Percentiles rank a stretch among this genome's conserved stretches.
phyloP scores from a whole-genome alignment of 2,113 vertebrate genomes.

The Cephalopterus ornatus region DNA sequence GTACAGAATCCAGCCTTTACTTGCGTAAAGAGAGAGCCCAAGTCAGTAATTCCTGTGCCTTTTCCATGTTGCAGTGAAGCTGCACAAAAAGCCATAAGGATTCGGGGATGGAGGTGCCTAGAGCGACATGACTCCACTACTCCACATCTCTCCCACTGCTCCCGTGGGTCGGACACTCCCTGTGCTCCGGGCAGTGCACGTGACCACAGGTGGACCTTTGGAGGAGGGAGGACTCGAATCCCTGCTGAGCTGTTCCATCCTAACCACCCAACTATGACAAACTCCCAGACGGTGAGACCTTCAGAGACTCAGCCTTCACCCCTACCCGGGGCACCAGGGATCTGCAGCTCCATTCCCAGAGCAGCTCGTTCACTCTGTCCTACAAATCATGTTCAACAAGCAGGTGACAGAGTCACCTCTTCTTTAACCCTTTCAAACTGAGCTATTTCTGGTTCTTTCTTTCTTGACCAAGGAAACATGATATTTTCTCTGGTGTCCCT shows the following conservation, averaged over 20 bases:
- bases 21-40: background rate
- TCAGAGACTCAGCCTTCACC: background rate
- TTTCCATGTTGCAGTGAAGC: background rate
- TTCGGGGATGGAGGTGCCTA: background rate
- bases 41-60: background rate
- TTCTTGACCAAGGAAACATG: background rate
- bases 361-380: background rate
- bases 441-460: background rate
- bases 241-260: constrained; percentile 20
- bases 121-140: background rate
- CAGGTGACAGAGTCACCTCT: background rate
- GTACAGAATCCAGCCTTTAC: background rate
- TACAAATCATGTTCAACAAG: background rate
- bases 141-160: background rate
- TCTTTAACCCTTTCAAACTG: background rate
- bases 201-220: background rate
- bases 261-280: background rate
- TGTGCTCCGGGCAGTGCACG: background rate
- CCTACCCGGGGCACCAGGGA: background rate
- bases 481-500: background rate
- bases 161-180: background rate
- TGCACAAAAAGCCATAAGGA: background rate
- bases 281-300: constrained; percentile 4
- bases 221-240: background rate
- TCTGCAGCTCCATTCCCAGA: background rate